Base-by-base conservation (phyloP, 2,113 vertebrate genomes). In the Thymallus thymallus region DNA sequence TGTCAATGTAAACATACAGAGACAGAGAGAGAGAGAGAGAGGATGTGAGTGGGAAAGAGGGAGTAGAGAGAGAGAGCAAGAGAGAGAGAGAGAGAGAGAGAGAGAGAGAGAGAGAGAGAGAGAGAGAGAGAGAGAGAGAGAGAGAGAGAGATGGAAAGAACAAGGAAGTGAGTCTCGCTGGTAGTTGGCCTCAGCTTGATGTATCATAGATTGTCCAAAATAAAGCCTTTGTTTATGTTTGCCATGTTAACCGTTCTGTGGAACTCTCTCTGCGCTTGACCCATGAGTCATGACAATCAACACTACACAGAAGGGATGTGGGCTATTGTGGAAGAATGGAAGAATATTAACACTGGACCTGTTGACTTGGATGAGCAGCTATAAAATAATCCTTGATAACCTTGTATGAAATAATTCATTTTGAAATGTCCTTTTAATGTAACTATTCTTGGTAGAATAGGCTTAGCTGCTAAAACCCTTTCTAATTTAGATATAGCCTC, bases 401-500 rank as follows among this genome's bases (percentile, higher is more conserved):
- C 79, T 78, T 32, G 4, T 62, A 51, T 10, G 29, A 75, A 76
- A 84, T 70, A 76, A 84, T 78, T 76, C 71, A 81, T 41, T 73
- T 60, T 69, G 41, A 86, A 79, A 86, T 71, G 76, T 79, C 32
- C 14, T 51, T 72, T 78, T 45, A 69, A 22, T 84, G 69, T 70
- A 18, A 75, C 77, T 65, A 30, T 68, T 73, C 71, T n/a, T 83
- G 76, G 69, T 6, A 24, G 82, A 81, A 82, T 70, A 77, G 76
- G 48, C 61, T 80, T 72, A 74, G 72, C 77, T 77, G 80, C 82
- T 48, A 35, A 72, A 84, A 79, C 82, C 81, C 74, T 82, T 76
- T 87, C 87, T 86, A 87, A 90, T 88, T 90, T 90, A 86, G 82
- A 84, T 16, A 64, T 83, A 76, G 86, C 90, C 89, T 86, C 73